phyloP scores from a whole-genome alignment of 37 sponge, comb jelly and placozoan genomes.

The Hexactinellida sp. region DNA sequence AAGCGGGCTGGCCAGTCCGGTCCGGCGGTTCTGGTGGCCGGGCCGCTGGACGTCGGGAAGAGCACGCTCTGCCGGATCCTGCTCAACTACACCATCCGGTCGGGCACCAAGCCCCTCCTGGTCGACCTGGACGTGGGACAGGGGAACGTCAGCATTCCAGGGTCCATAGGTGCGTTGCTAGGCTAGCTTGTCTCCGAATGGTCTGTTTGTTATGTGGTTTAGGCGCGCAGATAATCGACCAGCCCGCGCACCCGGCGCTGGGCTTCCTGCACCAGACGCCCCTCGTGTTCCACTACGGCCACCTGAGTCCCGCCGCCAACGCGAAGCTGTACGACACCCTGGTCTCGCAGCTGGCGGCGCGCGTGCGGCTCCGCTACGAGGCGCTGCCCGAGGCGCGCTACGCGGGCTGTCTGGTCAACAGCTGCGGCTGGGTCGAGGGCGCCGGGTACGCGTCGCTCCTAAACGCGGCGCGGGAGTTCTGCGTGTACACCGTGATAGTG shows the following conservation, averaged over 20 bases:
- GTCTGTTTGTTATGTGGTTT: neutral
- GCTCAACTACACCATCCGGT: conserved; percentile 67
- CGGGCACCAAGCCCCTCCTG: conserved; percentile 54
- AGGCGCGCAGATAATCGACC: conserved; percentile 18
- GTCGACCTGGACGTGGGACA: conserved; percentile 90
- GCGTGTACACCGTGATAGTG: conserved; percentile 70
- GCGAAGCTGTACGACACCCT: conserved; percentile 56
- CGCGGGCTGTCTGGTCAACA: conserved; percentile 81
- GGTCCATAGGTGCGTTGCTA: neutral
- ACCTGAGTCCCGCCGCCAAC: conserved; percentile 47
- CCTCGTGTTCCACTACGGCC: conserved; percentile 74
- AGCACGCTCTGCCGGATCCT: conserved; percentile 64
- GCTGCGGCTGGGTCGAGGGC: conserved; percentile 92
- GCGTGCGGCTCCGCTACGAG: conserved; percentile 46
- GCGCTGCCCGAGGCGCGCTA: conserved; percentile 24
- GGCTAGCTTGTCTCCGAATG: neutral
- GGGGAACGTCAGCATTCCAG: conserved; percentile 22
- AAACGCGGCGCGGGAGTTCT: conserved; percentile 55
- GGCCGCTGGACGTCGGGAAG: conserved; percentile 89
- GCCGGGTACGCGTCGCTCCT: conserved; percentile 65
- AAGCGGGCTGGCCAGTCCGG: conserved; percentile 44
- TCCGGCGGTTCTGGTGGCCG: conserved; percentile 67
- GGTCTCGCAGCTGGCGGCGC: conserved; percentile 36
- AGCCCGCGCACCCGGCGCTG: conserved; percentile 2
- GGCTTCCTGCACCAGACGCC: conserved; percentile 59